Base-by-base conservation (phyloP, 64 coral and sea anemone species). In the Pachyseris speciosa region DNA sequence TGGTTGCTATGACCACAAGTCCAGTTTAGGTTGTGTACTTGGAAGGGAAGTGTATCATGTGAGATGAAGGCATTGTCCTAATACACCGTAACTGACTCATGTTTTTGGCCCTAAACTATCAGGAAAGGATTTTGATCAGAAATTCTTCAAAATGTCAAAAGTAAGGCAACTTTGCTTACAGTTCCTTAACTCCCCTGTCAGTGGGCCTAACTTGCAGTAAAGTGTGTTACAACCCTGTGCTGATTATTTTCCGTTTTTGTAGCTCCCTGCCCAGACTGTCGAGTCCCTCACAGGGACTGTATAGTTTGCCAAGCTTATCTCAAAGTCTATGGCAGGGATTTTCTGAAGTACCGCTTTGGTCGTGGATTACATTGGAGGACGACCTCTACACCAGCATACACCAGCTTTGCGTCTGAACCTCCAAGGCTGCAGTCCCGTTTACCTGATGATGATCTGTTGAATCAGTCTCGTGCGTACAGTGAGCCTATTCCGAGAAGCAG, bases 261-360 rank as follows among this genome's bases (percentile, higher is more conserved):
- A 99, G 97, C 92, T 44, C 97, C 97, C 4, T 99, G 97, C 25
- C 79, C 86, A 8, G 77, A 90, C 30, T 99, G 97, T 37, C 86
- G 92, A 75, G 75, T 90, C 7, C 97, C 97, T 55, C 97, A 95
- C 65, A 99, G 93, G 86, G 94, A 99, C 28, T 99, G 97, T 52
- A 36, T 99, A 40, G 97, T 99, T 10, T 99, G 97, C 70, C 97
- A 95, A 83, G 97, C 97, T 0, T 99, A 99, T 48, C 72, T 85
- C 37, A 99, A 99, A 93, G 97, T 99, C 4, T 99, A 92, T 70
- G 97, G 97, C n/a, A 93, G 61, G 32, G 93, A 99, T 19, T 99
- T 99, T 32, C 59, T 99, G 22, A 95, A 95, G 74, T 75, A 99
- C 69, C 61, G 97, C 12, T 99, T 99, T 64, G 78, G 85, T 9